phyloP scores from a whole-genome alignment of 2,113 vertebrate genomes.

The Clarias macrocephalus region DNA sequence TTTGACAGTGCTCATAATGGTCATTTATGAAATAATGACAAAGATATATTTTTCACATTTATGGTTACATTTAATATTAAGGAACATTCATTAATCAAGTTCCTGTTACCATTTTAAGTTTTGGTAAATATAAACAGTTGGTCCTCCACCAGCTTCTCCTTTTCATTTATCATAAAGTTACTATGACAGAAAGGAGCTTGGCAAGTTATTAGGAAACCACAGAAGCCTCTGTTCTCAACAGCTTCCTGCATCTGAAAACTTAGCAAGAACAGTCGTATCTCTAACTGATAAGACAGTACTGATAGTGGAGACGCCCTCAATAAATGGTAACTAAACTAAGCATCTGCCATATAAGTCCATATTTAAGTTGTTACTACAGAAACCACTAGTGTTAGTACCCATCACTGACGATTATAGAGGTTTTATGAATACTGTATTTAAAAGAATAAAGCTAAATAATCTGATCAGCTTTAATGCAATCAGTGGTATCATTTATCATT shows the following conservation, averaged over 20 bases:
- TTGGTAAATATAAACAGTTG: background rate
- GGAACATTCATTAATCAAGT: background rate
- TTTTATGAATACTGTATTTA: too few species aligned
- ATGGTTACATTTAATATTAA: background rate
- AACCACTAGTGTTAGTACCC: too few species aligned
- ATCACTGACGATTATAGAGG: too few species aligned
- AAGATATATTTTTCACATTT: background rate
- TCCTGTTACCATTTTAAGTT: background rate
- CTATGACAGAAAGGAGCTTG: background rate
- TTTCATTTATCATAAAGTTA: background rate
- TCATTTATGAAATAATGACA: background rate
- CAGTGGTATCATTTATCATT: too few species aligned
- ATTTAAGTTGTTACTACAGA: too few species aligned
- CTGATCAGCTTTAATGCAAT: too few species aligned
- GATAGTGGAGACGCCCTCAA: background rate
- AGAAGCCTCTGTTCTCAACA: background rate
- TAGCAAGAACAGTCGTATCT: background rate
- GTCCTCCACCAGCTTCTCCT: background rate
- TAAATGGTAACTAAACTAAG: too few species aligned
- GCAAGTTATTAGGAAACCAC: background rate
- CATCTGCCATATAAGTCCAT: too few species aligned
- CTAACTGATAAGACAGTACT: background rate
- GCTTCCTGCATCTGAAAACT: background rate
- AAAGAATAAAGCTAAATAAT: too few species aligned
- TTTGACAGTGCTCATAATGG: background rate